Evolutionary conservation across 1,140 invertebrate genomes (phyloP), one percentile per base, ranked within the genome.

Genomic region (Drosophila oshimai): DNA sequence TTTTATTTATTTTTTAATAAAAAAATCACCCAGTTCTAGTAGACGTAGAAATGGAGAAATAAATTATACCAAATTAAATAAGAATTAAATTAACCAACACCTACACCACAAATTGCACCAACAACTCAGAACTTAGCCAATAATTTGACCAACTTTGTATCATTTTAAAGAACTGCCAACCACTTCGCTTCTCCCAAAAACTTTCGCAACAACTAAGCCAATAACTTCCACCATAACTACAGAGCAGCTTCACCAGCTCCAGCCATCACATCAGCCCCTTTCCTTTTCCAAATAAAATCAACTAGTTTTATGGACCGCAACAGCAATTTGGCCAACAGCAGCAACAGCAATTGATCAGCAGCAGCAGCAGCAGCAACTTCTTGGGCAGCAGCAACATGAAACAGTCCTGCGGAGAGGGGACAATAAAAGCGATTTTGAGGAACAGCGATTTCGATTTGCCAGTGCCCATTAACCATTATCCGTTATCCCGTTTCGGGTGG

Each of bases 401-500:
- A 34, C 6, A 17, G 33, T 17, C n/a, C n/a, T n/a, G n/a, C n/a
- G n/a, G n/a, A n/a, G 26, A 17, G 1, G 12, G 3, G 28, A 24
- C 28, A 42, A 58, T 61, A 41, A 47, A 39, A 37, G n/a, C 7
- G 44, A 26, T 39, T 37, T 36, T 13, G 15, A 12, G 49, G 31
- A 64, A 46, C 57, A 22, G 33, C 12, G 12, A 45, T 22, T 36
- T 45, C 54, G 31, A 36, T 45, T 64, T 45, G 37, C 37, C 24
- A 12, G 15, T 24, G 47, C 13, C 58, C 37, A 58, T 51, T 20
- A 20, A 12, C 50, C 51, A 55, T 55, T 60, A 54, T 6, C 55
- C 31, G 37, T 37, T 60, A 60, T 54, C 12, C 28, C 12, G 29
- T 29, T 51, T 36, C 13, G 26, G 13, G 6, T n/a, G n/a, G 28